Base-by-base conservation (phyloP, 1,140 invertebrate genomes). In the Aphelenchoides fujianensis region DNA sequence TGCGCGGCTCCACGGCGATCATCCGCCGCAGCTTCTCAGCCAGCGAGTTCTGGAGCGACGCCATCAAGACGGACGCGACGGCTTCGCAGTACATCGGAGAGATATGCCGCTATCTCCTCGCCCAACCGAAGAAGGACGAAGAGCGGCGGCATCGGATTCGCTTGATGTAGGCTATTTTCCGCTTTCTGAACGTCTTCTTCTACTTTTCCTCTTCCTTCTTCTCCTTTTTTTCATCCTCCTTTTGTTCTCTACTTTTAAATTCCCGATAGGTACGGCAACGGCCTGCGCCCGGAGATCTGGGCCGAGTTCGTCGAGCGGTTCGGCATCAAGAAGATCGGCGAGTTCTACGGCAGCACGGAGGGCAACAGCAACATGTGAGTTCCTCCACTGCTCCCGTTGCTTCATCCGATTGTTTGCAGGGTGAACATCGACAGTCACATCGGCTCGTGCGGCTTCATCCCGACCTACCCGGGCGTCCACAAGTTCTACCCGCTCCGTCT, bases 31-130 rank as follows among this genome's bases (percentile, higher is more conserved):
- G 97, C 86, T 99, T 99, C 86, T 98, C 95, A 5, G 95, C 94
- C 30, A 92, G 92, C 19, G 89, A 91, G 61, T 98, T 95, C 84
- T 98, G 96, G 89, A 88, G 88, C 16, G 96, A 98, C 85, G 95
- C 94, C 84, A 88, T 90, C 52, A 92, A 93, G 82, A 94, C 95
- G 84, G 90, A 95, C 16, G 94, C 92, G 86, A 98, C 95, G 77
- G 94, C 96, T 88, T 89, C 90, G 83, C 95, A 98, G 84, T 98
- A 98, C 84, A 98, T 98, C 82, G 96, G 96, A 9, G 96, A 99
- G 88, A 96, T 98, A 89, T 97, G 94, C 84, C 90, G 96, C 9
- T 99, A 98, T 86, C 89, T 98, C 32, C 86, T 98, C 69, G 91
- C 92, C n/a, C 91, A 93, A 57, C 90, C 91, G 16, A 86, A 88